Evolutionary conservation across 2,113 vertebrate species (phyloP), one percentile per base, ranked within the genome.

Genomic region (Macquaria ambigua): DNA sequence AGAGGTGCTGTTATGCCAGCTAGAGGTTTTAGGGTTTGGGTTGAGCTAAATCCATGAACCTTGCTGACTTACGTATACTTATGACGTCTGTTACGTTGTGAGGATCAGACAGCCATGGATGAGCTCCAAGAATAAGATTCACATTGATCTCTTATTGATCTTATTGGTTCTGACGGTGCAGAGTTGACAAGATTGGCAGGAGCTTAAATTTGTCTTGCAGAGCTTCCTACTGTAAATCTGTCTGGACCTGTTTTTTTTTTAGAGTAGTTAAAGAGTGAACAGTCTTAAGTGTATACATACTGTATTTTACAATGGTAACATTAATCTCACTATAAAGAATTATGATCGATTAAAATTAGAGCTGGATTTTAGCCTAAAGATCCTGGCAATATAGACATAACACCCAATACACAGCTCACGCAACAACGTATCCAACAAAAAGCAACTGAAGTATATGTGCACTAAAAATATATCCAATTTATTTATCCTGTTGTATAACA

Each of bases 31-130:
- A 85, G 73, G 70, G 79, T 74, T 84, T 58, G 73, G 43, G 48
- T 7, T 56, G 63, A 87, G 74, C 74, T 89, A 92, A 92, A 88
- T 87, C 74, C 80, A 77, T 78, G 71, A 83, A 63, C 70, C 52
- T 66, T 55, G 70, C 34, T 87, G 70, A 86, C 53, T 83, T 87
- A 78, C 41, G 8, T 23, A 31, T 53, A 55, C 81, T 88, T 90
- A 87, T 91, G 90, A 92, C 78, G 85, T 90, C 67, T 64, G 83
- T 83, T 53, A 18, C 21, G 3, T 67, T 70, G 64, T 23, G 69
- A 37, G 73, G 84, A 81, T 85, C 78, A 89, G 83, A 88, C 88
- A 16, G 61, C 21, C 14, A 16, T 52, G 21, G 80, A 76, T 76
- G 50, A 88, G 64, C 74, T 72, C 66, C 25, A 61, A 46, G 41